Conservation (phyloP, 2,888 invertebrate genomes). For the Orchesellides sinensis region DNA sequence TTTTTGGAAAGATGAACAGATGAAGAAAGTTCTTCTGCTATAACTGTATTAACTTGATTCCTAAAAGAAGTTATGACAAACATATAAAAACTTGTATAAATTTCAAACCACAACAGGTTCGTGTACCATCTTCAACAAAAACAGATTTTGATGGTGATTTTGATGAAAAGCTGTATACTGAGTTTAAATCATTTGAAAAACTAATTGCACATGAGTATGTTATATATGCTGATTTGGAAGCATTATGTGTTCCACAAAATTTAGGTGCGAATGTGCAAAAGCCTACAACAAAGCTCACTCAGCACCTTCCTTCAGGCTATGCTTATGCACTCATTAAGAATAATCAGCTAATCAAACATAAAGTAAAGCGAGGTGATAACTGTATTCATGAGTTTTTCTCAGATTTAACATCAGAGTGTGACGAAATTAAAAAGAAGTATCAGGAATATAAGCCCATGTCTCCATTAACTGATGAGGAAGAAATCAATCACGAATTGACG, state of each 20-base stretch:
- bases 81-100: not conserved
- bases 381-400: conserved; percentile 8
- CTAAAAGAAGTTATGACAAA: not conserved
- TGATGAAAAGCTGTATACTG: not conserved
- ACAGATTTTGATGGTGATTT: not conserved
- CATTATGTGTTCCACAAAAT: conserved; percentile 9
- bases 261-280: not conserved
- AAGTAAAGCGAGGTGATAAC: not conserved
- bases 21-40: conserved; percentile 19
- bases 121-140: not conserved
- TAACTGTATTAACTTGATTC: conserved; percentile 22
- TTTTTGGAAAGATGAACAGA: conserved; percentile 5
- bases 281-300: not conserved
- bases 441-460: not conserved
- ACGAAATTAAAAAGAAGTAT: not conserved
- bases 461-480: not conserved
- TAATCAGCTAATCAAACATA: not conserved
- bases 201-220: conserved; percentile 14
- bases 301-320: conserved; percentile 19
- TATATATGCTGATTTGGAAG: conserved; percentile 37
- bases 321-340: not conserved
- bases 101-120: conserved; percentile 9
- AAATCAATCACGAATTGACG: not conserved
- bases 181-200: conserved; percentile 7
- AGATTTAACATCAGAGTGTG: not conserved